phyloP scores from a whole-genome alignment of 2,888 invertebrate species.

The Allophyes oxyacanthae region DNA sequence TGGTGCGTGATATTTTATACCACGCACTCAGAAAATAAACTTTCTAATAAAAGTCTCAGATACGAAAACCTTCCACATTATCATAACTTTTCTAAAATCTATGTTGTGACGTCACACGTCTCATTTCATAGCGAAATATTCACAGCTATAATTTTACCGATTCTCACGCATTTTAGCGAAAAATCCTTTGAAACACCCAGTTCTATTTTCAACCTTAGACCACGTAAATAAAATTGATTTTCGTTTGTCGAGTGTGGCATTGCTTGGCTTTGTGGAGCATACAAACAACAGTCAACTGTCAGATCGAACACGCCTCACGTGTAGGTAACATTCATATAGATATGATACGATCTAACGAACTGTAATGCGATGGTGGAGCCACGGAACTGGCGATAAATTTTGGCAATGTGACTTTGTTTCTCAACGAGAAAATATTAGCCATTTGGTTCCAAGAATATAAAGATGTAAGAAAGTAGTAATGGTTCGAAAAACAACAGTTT shows the following conservation, averaged over 20 bases:
- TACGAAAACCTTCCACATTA: no score
- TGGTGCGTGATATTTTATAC: no score
- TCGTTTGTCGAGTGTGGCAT: constrained; percentile 11
- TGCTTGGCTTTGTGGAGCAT: constrained; percentile 19
- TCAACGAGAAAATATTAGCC: no score
- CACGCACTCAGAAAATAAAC: no score
- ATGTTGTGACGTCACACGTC: no score
- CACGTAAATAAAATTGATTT: constrained; percentile 16
- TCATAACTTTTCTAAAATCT: no score
- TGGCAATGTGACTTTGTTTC: no score
- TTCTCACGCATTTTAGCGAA: constrained; percentile 10
- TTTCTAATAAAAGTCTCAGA: no score
- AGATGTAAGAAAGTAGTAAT: no score
- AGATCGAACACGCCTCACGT: constrained; percentile 52
- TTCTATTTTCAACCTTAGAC: constrained; percentile 19
- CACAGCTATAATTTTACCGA: constrained; percentile 35
- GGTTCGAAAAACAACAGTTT: no score
- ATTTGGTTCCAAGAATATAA: no score
- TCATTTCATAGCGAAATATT: constrained; percentile 30
- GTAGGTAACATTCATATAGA: constrained; percentile 71
- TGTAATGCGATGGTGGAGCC: constrained; percentile 66
- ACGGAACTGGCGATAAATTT: constrained; percentile 41
- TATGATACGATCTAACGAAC: constrained; percentile 83
- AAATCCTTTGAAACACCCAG: background rate
- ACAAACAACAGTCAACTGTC: constrained; percentile 57